Base-by-base conservation (phyloP, 2,797 vertebrate species). In the Alectoris magna region DNA sequence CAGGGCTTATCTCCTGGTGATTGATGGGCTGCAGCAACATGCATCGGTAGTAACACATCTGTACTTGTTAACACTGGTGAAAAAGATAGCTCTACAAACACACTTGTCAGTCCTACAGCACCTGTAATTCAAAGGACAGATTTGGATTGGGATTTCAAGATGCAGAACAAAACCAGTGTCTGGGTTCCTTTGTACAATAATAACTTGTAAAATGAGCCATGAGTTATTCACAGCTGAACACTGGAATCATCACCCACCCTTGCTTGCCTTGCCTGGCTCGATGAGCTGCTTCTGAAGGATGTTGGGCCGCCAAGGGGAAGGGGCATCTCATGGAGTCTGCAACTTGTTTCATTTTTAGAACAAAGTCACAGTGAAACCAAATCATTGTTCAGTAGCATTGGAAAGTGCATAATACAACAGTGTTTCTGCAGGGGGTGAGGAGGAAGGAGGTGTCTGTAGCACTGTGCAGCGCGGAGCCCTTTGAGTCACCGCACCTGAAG, bases 21-120 rank as follows among this genome's bases (percentile, higher is more conserved):
- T 10, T 26, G 36, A 5, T 64, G 24, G 17, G n/a, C 29, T 88
- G 2, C 3, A 26, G 38, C 53, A 22, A 7, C 38, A 36, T 76
- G 7, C 9, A 3, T 9, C 0, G 0, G 3, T 1, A 1, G 7
- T 70, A 43, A 10, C 31, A 9, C 14, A n/a, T n/a, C 10, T 48
- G 29, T 16, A 7, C 44, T 62, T 0, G 0, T 34, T 39, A 56
- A 41, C 16, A 8, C 18, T 0, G 0, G 53, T 72, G 51, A 24
- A 44, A 63, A 62, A 11, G 38, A 19, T n/a, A 36, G 26, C 70
- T 38, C 44, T 74, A 44, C 36, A 70, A 39, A 26, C 10, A 4
- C 41, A 9, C 6, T 13, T 51, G 13, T 53, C 39, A 51, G 49
- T 27, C 49, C n/a, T 58, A 24, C 11, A 58, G 59, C 22, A 34